These are phyloP conservation scores for Pteruthius melanotis DNA, from an alignment of 2,113 vertebrate species.

Conservation along the genomic window DNA sequence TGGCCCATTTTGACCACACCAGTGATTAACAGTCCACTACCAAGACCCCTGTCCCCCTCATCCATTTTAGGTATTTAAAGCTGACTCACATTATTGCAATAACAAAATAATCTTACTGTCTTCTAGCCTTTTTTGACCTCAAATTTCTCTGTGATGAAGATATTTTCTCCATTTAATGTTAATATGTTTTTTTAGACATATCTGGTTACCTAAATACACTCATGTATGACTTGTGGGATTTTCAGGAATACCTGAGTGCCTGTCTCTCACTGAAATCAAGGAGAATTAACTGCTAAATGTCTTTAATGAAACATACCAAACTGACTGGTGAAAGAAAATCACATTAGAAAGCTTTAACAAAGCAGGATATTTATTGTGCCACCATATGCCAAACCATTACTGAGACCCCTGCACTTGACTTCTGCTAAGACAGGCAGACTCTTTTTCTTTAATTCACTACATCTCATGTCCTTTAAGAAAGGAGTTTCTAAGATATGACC, in stretches of 20 bases:
- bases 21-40: background rate
- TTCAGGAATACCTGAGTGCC: background rate
- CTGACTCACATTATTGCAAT: background rate
- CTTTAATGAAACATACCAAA: background rate
- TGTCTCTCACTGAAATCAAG: background rate
- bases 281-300: background rate
- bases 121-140: background rate
- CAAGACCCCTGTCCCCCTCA: background rate
- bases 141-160: background rate
- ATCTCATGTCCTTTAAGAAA: background rate
- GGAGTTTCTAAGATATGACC: background rate
- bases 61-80: background rate
- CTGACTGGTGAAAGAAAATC: background rate
- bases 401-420: background rate
- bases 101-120: background rate
- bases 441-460: background rate
- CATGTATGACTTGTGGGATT: background rate
- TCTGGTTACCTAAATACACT: background rate
- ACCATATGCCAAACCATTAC: background rate
- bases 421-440: background rate
- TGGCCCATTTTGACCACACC: slow-evolving; percentile 1
- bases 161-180: background rate
- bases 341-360: background rate
- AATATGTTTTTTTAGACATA: background rate
- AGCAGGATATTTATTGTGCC: background rate